A percentile compares a stretch with the other conserved stretches of the same genome.
phyloP scores from a whole-genome alignment of 2,888 invertebrate genomes.

The Dilophus febrilis region DNA sequence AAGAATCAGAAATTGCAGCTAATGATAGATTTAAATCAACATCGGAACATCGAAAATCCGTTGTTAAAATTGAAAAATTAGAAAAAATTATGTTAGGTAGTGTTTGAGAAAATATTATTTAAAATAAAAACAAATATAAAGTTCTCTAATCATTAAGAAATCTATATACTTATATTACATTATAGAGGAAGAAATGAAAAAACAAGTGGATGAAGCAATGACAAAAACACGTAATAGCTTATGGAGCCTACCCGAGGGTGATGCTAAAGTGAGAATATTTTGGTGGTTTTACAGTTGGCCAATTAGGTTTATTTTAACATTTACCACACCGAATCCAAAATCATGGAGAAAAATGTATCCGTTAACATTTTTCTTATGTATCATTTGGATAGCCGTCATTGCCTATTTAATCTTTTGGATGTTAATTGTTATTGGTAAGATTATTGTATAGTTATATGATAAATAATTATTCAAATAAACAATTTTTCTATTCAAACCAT shows the following conservation, averaged over 20 bases:
- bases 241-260: conserved; percentile 1
- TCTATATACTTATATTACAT: too few relatives aligned
- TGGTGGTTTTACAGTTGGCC: conserved; percentile 54
- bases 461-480: too few relatives aligned
- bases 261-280: conserved; percentile 1
- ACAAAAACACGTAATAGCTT: conserved; percentile 1
- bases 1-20: too few relatives aligned
- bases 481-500: too few relatives aligned
- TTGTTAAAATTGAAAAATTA: too few relatives aligned
- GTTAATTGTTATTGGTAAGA: conserved; percentile 56
- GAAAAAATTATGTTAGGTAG: too few relatives aligned
- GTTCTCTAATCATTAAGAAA: too few relatives aligned
- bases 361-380: conserved; percentile 58
- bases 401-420: conserved; percentile 78
- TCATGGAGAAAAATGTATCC: conserved; percentile 41
- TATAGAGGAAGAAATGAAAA: neutral
- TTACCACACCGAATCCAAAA: conserved; percentile 49
- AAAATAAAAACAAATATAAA: too few relatives aligned
- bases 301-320: conserved; percentile 38
- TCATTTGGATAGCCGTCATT: conserved; percentile 61
- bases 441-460: too few relatives aligned
- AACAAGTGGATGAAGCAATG: neutral
- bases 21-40: too few relatives aligned
- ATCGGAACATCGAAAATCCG: too few relatives aligned
- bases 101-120: too few relatives aligned